Evolutionary conservation across 2,888 invertebrate genomes (phyloP), one percentile per base, ranked within the genome.

Genomic region (Cheilosia grossa): DNA sequence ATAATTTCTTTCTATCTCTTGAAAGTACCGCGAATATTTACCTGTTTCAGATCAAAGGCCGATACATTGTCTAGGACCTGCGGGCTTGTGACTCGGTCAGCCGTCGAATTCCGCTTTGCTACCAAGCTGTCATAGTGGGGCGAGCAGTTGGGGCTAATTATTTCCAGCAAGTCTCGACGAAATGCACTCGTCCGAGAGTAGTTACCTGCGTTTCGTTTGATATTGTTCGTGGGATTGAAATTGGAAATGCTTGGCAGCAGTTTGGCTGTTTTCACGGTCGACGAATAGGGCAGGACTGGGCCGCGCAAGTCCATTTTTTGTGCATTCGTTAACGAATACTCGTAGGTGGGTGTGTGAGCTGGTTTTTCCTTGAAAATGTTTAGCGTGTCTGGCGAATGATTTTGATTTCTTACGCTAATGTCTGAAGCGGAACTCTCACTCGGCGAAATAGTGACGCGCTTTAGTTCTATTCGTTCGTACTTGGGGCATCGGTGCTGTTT

Each of bases 121-220:
- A 63, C 72, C 2, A 74, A 7, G 54, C 86, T 92, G 9, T 89
- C 88, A 27, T 91, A 90, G 67, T 80, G 86, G 7, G 93, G 92
- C 72, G 93, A 92, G 88, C 93, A 93, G 89, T 97, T 97, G 0
- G 97, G 97, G 92, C 96, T 96, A 89, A 98, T 98, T 30, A 98
- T 93, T 59, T 96, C 95, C 93, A 97, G 95, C 24, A 97, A 92
- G 90, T 98, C 98, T 91, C 98, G 97, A 93, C 97, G 95, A 33
- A 96, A 93, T 24, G 95, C 95, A 87, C 94, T 94, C 37, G 88
- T 89, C n/a, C 72, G 72, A 10, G 89, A 85, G 21, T 87, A 88
- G 63, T 88, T 89, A 0, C 89, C 88, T 54, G 89, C 89, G 30
- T 89, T 87, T 9, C 89, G 80, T 61, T 89, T 89, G 13, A 94